Conservation (phyloP, 2,888 invertebrate genomes). For the Aproaerema taeniolella region DNA sequence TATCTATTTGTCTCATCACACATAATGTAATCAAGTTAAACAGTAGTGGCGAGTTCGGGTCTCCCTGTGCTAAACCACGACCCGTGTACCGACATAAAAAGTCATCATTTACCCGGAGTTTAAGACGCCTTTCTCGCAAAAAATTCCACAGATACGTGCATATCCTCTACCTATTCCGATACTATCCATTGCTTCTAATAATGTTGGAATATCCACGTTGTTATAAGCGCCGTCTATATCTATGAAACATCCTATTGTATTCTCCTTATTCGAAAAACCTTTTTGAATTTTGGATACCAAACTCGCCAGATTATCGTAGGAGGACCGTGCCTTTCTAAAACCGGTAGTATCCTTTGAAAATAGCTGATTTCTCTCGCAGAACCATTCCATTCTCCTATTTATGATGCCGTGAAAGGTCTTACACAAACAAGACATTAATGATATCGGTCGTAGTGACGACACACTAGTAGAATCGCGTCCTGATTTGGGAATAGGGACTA, state of each 20-base stretch:
- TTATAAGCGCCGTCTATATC: constrained; percentile 7
- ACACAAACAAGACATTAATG: constrained; percentile 17
- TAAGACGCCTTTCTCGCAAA: constrained; percentile 11
- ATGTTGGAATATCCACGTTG: background rate
- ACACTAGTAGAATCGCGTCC: background rate
- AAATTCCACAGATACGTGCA: constrained; percentile 14
- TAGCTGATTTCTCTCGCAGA: constrained; percentile 12
- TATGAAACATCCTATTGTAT: constrained; percentile 2
- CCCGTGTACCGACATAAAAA: no score
- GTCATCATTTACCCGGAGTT: background rate
- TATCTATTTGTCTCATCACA: no score
- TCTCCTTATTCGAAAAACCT: constrained; percentile 1
- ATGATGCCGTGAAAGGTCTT: constrained; percentile 19
- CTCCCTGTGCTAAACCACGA: no score
- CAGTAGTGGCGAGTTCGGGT: no score
- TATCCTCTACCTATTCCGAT: background rate
- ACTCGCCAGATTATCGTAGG: constrained; percentile 13
- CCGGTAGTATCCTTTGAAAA: constrained; percentile 10
- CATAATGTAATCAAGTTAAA: no score
- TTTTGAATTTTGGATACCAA: constrained; percentile 15
- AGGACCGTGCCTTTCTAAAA: constrained; percentile 15
- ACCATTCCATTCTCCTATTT: constrained; percentile 16
- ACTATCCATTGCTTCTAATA: background rate
- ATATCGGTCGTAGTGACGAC: constrained; percentile 16
- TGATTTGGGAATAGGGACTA: no score